Evolutionary conservation across 2,888 invertebrate species (phyloP).

Genomic region (Suillia variegata): DNA sequence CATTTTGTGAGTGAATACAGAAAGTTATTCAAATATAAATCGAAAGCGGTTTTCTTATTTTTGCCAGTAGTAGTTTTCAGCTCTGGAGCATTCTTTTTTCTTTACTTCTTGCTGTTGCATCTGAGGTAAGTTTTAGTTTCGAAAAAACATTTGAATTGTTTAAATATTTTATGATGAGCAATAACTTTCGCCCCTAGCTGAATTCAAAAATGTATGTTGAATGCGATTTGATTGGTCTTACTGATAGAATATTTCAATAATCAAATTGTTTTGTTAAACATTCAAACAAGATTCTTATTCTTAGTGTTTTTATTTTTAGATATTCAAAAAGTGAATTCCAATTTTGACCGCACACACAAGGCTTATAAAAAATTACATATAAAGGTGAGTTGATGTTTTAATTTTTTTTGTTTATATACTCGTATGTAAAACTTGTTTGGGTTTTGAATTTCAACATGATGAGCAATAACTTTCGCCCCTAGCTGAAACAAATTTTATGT

Average conservation of each 20-base stretch:
- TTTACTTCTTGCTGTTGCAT: not conserved
- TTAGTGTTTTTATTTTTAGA: too few relatives aligned
- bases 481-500: conserved; percentile 47
- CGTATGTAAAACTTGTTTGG: not conserved
- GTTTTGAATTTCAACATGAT: conserved; percentile 32
- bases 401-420: not conserved
- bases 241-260: conserved; percentile 30
- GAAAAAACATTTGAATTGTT: not conserved
- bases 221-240: conserved; percentile 49
- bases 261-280: not conserved
- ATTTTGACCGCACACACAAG: too few relatives aligned
- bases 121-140: not conserved
- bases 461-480: conserved; percentile 55
- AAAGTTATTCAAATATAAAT: too few relatives aligned
- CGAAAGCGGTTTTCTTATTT: too few relatives aligned
- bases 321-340: too few relatives aligned
- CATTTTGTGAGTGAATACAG: too few relatives aligned
- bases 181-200: conserved; percentile 50
- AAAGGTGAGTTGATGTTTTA: conserved; percentile 4
- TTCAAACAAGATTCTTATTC: not conserved
- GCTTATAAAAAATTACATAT: too few relatives aligned
- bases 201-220: conserved; percentile 40
- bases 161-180: conserved; percentile 31
- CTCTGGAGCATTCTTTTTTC: not conserved
- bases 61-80: too few relatives aligned